Base-by-base conservation (phyloP, 2,113 vertebrate species). In the Bujurquina vittata region DNA sequence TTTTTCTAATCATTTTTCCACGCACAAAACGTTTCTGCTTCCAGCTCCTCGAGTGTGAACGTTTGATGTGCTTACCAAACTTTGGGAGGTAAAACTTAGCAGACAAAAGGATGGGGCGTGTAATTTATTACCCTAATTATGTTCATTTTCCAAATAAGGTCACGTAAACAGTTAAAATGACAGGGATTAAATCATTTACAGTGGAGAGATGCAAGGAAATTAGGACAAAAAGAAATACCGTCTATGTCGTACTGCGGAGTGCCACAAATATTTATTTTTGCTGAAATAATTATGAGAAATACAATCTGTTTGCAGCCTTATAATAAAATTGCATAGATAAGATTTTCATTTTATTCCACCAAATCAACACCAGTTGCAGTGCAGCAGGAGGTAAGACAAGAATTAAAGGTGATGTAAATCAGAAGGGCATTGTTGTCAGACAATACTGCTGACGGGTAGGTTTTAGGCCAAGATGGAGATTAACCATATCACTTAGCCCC, bases 401-500 rank as follows among this genome's bases (percentile, higher is more conserved):
- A 23, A 69, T 49, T 52, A 49, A 69, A 56, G 20, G 65, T 7
- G 2, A 72, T 72, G 65, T 72, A 52, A 72, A 72, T 52, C 46
- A 54, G 18, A 20, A 46, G 67, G 46, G 67, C 26, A 72, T 31
- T 72, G 79, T 77, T 81, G 52, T 60, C 75, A 81, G 31, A 65
- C 60, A 76, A 46, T 22, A 40, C 33, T 76, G 83, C 81, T 83
- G 87, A 85, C 85, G 74, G 73, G 37, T 76, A 77, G 49, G 55
- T 88, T 88, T 84, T 56, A 77, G 69, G 52, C 54, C 59, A 77
- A 67, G 82, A 65, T 79, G 69, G 35, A 86, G 83, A 91, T 82
- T 58, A 83, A 58, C 76, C 65, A 77, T 79, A 87, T 87, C 87
- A 65, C 62, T 78, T 65, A 72, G 29, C 26, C 31, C 20, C 59